Conservation (phyloP, 1,140 invertebrate species). For the Aleiodes sp. region DNA sequence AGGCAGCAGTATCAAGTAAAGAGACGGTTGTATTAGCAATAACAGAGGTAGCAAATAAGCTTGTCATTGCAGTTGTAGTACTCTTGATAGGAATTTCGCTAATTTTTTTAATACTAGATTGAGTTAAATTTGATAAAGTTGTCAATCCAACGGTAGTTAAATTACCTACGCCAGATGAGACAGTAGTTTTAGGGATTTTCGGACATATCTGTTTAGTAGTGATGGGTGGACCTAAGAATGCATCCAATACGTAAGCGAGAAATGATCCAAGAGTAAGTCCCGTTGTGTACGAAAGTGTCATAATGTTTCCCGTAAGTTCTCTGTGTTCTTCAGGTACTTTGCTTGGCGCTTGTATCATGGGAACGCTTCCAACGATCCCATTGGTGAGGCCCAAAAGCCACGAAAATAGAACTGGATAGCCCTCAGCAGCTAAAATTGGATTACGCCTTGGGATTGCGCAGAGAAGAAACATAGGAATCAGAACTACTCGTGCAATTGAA, state of each 20-base stretch:
- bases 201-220: conserved; percentile 51
- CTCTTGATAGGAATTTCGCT: conserved; percentile 48
- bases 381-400: conserved; percentile 84
- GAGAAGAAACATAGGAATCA: conserved; percentile 83
- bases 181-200: conserved; percentile 27
- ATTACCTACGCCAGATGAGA: conserved; percentile 31
- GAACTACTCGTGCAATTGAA: conserved; percentile 73
- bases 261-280: conserved; percentile 84
- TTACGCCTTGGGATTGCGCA: conserved; percentile 79
- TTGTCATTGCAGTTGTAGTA: conserved; percentile 39
- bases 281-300: conserved; percentile 89
- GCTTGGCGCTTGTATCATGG: conserved; percentile 89
- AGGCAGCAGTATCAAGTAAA: background rate
- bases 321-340: conserved; percentile 81
- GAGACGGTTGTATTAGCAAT: conserved; percentile 42
- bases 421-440: conserved; percentile 78
- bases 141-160: background rate
- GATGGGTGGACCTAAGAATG: conserved; percentile 73
- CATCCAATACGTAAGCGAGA: conserved; percentile 83
- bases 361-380: conserved; percentile 87
- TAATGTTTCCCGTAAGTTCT: conserved; percentile 87
- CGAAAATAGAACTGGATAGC: conserved; percentile 75
- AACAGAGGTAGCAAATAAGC: conserved; percentile 41
- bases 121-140: conserved; percentile 39
- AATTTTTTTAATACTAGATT: conserved; percentile 43